Evolutionary conservation across 1,140 invertebrate genomes (phyloP), one percentile per base, ranked within the genome.

Genomic region (Eulimnadia texana): DNA sequence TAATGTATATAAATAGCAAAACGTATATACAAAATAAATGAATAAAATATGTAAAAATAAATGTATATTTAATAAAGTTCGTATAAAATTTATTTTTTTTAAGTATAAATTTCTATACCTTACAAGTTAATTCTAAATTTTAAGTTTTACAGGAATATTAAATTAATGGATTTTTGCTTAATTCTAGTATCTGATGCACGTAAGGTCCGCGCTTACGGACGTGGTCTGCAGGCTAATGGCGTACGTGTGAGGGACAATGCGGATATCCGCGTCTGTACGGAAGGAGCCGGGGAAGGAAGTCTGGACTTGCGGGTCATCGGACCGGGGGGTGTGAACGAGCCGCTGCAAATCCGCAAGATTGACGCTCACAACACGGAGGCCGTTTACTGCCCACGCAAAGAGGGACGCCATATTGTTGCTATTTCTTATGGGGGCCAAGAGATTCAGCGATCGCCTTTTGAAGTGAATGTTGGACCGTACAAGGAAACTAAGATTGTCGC

Each of bases 181-280:
- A 28, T 64, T 62, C 47, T 33, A 69, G 73, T 78, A 1, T 85
- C 80, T 23, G 84, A 88, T 71, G 77, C 84, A 0, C 81, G 81
- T 29, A 86, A 84, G 68, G 86, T 88, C 13, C 76, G 78, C 66
- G 85, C 84, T 2, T 84, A 81, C 64, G 91, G 91, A 0, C 79
- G 91, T 64, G 91, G 91, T 52, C 73, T 95, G 2, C 82, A 91
- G 70, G 79, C 86, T 0, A 82, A 80, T 52, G 90, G 91, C 11
- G 80, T 95, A 0, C 77, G 92, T 13, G 86, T 92, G 0, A 82
- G 83, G 27, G 90, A 95, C 68, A 79, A 80, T 57, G 90, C 88
- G 2, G 87, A 90, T 69, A 93, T 93, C 68, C 82, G 80, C 60
- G 84, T 93, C 19, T 78, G 82, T 65, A 90, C 88, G 0, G 88